Percentiles rank a stretch among this genome's conserved stretches.
Evolutionary conservation across 37 sponge, comb jelly and placozoan genomes (phyloP).

Genomic region (Haliclona indistincta): DNA sequence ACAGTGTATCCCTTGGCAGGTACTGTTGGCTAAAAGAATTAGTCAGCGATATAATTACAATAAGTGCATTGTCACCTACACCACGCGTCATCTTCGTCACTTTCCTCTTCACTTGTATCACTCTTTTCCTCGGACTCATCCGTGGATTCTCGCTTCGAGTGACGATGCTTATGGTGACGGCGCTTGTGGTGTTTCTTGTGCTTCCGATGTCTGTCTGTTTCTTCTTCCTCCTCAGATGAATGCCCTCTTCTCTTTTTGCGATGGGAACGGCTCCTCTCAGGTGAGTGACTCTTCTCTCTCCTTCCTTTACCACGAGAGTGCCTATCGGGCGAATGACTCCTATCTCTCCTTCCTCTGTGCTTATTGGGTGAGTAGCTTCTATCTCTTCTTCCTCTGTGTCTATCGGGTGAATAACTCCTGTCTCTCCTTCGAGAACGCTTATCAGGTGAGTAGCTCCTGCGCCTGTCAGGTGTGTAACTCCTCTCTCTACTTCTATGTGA

Average conservation of each 20-base stretch:
- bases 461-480: neutral
- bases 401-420: slow-evolving; percentile 15
- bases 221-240: neutral
- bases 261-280: neutral
- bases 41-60: no score
- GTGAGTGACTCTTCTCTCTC: neutral
- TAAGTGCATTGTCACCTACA: no score
- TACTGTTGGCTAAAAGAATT: no score
- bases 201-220: neutral
- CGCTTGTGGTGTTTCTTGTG: neutral
- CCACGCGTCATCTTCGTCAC: no score
- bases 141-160: neutral
- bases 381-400: slow-evolving; percentile 7
- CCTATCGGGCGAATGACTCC: no score
- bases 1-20: no score
- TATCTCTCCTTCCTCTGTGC: slow-evolving; percentile 16
- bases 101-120: no score
- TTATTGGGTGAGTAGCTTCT: slow-evolving; percentile 13
- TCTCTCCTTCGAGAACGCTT: neutral
- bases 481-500: slow-evolving; percentile 32
- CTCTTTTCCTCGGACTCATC: neutral
- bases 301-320: neutral
- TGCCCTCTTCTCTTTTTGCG: neutral
- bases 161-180: slow-evolving; percentile 1
- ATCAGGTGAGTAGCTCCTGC: neutral